Conservation (phyloP, 2,113 vertebrate genomes). For the Tor tambroides region DNA sequence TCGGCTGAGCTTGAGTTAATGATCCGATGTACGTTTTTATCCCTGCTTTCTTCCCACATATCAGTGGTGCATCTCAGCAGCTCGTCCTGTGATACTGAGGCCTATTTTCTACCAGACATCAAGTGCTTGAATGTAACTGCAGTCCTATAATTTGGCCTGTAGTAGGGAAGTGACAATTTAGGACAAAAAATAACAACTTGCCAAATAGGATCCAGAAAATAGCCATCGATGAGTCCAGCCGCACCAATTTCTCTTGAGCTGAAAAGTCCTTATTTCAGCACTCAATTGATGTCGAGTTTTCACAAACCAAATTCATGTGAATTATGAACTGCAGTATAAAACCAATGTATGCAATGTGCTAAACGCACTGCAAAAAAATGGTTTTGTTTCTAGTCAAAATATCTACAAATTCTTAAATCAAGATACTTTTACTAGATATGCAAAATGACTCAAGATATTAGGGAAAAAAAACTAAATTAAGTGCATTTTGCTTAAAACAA, state of each 20-base stretch:
- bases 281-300: background rate
- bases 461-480: too few relatives aligned
- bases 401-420: too few relatives aligned
- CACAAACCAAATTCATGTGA: background rate
- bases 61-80: background rate
- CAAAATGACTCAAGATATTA: too few relatives aligned
- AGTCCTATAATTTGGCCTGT: slow-evolving; percentile 11
- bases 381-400: too few relatives aligned
- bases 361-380: too few relatives aligned
- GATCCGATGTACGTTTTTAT: background rate
- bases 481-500: too few relatives aligned
- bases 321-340: background rate
- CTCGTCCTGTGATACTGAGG: background rate
- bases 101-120: slow-evolving; percentile 3
- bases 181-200: background rate
- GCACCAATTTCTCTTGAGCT: background rate
- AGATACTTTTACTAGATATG: too few relatives aligned
- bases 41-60: background rate
- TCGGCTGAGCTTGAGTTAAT: slow-evolving; percentile 42
- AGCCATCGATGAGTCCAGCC: background rate
- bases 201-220: slow-evolving; percentile 24
- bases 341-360: background rate
- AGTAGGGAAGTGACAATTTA: slow-evolving; percentile 11
- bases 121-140: background rate
- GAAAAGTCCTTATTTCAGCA: background rate